Conservation (phyloP, 2,113 vertebrate genomes). For the Tiliqua scincoides region DNA sequence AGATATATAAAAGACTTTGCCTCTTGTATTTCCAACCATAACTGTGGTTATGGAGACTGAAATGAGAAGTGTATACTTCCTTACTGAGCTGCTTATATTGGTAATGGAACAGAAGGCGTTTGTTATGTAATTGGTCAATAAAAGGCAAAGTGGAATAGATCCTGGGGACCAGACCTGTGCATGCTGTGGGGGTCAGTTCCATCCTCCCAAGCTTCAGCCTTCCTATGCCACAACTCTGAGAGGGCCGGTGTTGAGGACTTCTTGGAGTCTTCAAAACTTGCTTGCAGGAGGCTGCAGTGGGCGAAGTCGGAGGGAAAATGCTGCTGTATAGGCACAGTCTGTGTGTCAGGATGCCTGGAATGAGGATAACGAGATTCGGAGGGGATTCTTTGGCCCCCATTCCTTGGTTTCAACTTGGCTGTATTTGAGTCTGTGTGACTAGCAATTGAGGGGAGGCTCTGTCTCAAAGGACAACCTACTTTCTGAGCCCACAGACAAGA, state of each 20-base stretch:
- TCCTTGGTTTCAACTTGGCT: not conserved
- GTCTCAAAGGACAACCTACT: too few species aligned
- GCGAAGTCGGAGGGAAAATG: not conserved
- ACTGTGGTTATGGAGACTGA: slow-evolving; percentile 8
- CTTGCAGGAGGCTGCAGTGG: not conserved
- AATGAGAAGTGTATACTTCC: not conserved
- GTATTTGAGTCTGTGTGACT: not conserved
- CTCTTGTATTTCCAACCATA: slow-evolving; percentile 10
- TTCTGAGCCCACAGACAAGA: too few species aligned
- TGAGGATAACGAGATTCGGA: not conserved
- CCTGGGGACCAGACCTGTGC: not conserved
- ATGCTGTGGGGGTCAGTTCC: not conserved
- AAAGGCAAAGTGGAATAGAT: not conserved
- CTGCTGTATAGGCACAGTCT: not conserved
- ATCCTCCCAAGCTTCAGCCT: not conserved
- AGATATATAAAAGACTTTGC: not conserved
- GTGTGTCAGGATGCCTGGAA: not conserved
- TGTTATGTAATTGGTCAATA: slow-evolving; percentile 20
- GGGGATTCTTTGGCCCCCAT: not conserved
- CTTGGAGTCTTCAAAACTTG: not conserved
- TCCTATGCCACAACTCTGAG: not conserved
- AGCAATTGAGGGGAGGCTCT: too few species aligned
- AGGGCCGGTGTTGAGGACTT: too few species aligned
- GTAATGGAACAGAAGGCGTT: not conserved
- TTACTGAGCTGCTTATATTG: not conserved